Conservation (phyloP, 2,113 vertebrate species). For the Gallinago media region DNA sequence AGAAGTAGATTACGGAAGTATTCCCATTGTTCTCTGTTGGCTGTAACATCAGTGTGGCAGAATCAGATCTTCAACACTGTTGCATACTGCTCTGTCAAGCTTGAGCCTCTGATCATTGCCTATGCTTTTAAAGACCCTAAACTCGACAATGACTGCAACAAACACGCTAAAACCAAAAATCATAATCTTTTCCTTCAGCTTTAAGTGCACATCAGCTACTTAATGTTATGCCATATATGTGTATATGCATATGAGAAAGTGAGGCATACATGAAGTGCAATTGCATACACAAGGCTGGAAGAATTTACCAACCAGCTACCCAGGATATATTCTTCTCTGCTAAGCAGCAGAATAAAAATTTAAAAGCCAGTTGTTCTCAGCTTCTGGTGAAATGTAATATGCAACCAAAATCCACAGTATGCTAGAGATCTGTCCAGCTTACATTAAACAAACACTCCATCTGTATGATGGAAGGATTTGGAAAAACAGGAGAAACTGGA, state of each 20-base stretch:
- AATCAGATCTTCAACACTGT: not conserved
- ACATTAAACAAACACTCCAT: not conserved
- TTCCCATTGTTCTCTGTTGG: not conserved
- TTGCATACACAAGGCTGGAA: not conserved
- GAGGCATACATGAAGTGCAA: not conserved
- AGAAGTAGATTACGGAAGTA: not conserved
- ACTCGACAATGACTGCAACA: not conserved
- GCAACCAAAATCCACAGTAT: not conserved
- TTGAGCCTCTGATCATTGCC: not conserved
- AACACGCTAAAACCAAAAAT: not conserved
- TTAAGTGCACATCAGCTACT: not conserved
- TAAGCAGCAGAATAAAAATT: not conserved
- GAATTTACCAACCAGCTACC: not conserved
- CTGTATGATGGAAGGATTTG: not conserved
- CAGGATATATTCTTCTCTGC: not conserved
- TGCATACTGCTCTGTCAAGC: not conserved
- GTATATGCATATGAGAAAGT: not conserved
- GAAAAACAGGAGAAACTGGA: not conserved
- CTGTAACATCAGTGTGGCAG: not conserved
- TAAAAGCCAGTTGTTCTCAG: not conserved
- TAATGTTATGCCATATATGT: not conserved
- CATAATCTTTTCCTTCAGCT: not conserved
- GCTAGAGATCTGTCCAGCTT: not conserved
- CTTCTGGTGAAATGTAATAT: not conserved
- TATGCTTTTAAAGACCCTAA: not conserved